Percentiles rank a stretch among this genome's conserved stretches.
phyloP scores from a whole-genome alignment of 2,888 invertebrate genomes.

The Heliconius ethilla region DNA sequence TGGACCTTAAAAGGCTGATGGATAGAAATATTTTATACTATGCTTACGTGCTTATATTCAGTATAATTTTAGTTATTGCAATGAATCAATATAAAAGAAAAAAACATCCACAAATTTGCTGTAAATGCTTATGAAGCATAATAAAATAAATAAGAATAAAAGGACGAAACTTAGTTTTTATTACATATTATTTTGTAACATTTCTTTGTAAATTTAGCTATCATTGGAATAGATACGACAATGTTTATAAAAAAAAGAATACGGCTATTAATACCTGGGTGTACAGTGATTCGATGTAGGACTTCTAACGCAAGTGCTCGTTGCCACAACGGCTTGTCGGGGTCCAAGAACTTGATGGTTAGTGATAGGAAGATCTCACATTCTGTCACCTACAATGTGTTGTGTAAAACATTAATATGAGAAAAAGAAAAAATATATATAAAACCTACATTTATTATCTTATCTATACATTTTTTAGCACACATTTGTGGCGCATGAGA shows the following conservation, averaged over 20 bases:
- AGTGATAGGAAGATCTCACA: conserved; percentile 99
- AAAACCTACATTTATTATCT: neutral
- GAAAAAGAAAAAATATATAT: neutral
- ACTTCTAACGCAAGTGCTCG: conserved; percentile 97
- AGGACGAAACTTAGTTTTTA: no score
- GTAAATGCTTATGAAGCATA: no score
- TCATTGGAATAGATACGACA: neutral
- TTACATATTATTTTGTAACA: no score
- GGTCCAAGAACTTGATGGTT: conserved; percentile 98
- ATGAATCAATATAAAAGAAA: no score
- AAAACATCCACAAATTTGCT: no score
- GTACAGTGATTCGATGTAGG: conserved; percentile 95
- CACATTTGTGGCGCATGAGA: no score
- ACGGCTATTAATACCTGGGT: conserved; percentile 79
- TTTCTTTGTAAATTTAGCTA: no score
- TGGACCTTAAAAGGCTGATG: no score
- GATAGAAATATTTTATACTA: no score
- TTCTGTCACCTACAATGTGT: conserved; percentile 89
- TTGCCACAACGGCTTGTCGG: conserved; percentile 98
- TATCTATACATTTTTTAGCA: neutral
- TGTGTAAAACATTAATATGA: neutral
- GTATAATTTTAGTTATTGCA: no score
- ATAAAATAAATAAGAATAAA: no score
- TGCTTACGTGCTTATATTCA: no score
- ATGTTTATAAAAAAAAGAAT: neutral